A percentile compares a stretch with the other conserved stretches of the same genome.
phyloP scores from a whole-genome alignment of 2,113 vertebrate genomes.

The Zingel zingel region DNA sequence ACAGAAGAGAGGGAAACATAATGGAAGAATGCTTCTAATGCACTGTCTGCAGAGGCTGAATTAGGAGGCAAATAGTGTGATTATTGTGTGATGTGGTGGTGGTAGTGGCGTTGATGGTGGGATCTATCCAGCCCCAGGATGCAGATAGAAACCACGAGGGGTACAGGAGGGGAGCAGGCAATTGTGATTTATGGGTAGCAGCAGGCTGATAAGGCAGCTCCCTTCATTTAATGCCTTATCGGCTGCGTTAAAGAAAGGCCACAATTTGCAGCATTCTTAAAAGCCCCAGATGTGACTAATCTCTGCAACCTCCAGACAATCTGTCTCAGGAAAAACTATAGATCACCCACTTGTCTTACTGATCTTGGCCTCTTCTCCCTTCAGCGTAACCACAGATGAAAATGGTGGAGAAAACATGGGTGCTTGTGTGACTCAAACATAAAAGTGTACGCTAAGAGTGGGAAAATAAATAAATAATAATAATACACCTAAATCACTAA shows the following conservation, averaged over 20 bases:
- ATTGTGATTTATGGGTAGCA: conserved; percentile 89
- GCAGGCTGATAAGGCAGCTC: conserved; percentile 85
- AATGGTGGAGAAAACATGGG: conserved; percentile 29
- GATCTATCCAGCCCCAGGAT: conserved; percentile 81
- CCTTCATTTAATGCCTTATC: conserved; percentile 89
- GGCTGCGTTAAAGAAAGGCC: conserved; percentile 86
- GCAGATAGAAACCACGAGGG: conserved; percentile 87
- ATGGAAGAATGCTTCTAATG: conserved; percentile 65
- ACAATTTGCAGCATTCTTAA: conserved; percentile 89
- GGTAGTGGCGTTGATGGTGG: conserved; percentile 76
- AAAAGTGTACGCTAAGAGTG: not conserved
- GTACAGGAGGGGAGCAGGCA: conserved; percentile 81
- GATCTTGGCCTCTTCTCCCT: conserved; percentile 70
- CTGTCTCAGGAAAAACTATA: conserved; percentile 84
- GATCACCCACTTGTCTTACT: conserved; percentile 85
- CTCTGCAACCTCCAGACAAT: conserved; percentile 85
- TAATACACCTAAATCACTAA: not conserved
- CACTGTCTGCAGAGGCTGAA: conserved; percentile 72
- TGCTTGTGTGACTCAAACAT: conserved; percentile 5
- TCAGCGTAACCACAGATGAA: conserved; percentile 43
- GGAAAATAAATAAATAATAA: not conserved
- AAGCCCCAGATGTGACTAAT: conserved; percentile 88
- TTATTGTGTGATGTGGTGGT: conserved; percentile 78
- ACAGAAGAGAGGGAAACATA: conserved; percentile 63
- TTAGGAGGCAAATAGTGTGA: conserved; percentile 78